These are phyloP conservation scores for Cryptocheilus praepositus DNA, from an alignment of 2,888 invertebrate species.

Conservation along the genomic window DNA sequence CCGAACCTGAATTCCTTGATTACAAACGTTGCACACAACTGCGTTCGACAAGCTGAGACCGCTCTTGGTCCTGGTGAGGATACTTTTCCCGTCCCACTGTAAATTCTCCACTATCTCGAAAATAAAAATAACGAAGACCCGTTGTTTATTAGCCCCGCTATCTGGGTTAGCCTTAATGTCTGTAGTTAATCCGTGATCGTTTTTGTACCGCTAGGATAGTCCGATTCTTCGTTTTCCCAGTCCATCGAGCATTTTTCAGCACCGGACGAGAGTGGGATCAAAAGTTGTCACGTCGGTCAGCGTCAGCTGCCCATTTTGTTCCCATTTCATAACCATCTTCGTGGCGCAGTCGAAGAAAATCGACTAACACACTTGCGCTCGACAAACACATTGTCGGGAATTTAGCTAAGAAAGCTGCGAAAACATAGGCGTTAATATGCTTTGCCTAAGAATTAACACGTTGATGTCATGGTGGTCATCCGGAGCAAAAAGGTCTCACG, in stretches of 20 bases:
- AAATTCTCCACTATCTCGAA: slow-evolving; percentile 55
- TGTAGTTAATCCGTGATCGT: slow-evolving; percentile 4
- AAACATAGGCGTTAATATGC: too few species aligned
- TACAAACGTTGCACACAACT: slow-evolving; percentile 48
- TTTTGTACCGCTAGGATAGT: slow-evolving; percentile 57
- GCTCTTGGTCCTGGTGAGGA: slow-evolving; percentile 48
- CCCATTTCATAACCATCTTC: not conserved
- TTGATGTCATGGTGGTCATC: too few species aligned
- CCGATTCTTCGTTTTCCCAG: slow-evolving; percentile 60
- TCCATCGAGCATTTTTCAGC: slow-evolving; percentile 56
- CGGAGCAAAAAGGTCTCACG: too few species aligned
- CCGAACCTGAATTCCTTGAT: slow-evolving; percentile 48
- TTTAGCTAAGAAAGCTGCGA: not conserved
- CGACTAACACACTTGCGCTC: not conserved
- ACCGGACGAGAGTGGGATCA: slow-evolving; percentile 30
- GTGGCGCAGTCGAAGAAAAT: slow-evolving; percentile 26
- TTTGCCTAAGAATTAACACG: too few species aligned
- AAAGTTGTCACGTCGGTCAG: slow-evolving; percentile 27
- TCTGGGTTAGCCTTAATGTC: not conserved
- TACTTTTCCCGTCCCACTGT: slow-evolving; percentile 48
- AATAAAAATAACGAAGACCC: slow-evolving; percentile 11
- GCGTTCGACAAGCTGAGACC: slow-evolving; percentile 45
- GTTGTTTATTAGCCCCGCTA: too few species aligned
- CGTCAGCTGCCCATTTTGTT: slow-evolving; percentile 22
- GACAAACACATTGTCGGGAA: not conserved